A percentile compares a stretch with the other conserved stretches of the same genome.
phyloP scores from a whole-genome alignment of 2,797 vertebrate species.

The Ctenosaura bakeri region DNA sequence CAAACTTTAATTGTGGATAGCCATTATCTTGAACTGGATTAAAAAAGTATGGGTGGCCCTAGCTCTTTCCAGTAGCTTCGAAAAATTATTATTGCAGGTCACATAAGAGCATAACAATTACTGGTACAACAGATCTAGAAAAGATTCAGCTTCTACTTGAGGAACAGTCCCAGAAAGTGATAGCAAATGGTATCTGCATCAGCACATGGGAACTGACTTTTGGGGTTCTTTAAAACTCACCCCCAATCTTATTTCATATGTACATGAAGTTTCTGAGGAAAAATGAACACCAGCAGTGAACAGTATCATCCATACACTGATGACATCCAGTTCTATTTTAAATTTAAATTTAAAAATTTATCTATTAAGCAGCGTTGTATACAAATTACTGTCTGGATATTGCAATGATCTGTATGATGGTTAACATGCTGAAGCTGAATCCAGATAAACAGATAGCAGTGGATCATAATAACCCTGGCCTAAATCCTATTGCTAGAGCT shows the following conservation, averaged over 20 bases:
- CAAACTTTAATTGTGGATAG: background rate
- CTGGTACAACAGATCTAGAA: background rate
- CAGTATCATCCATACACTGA: too few relatives aligned
- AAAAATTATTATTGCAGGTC: background rate
- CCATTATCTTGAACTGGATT: background rate
- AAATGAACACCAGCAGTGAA: background rate
- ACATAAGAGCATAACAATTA: background rate
- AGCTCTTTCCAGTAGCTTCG: background rate
- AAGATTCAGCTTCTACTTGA: background rate
- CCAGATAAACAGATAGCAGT: background rate
- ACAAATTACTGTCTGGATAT: background rate
- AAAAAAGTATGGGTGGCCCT: background rate
- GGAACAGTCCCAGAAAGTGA: background rate
- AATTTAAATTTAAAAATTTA: too few relatives aligned
- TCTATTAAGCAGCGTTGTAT: too few relatives aligned
- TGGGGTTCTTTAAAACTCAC: background rate
- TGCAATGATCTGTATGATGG: background rate
- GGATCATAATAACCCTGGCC: background rate
- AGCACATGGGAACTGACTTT: background rate
- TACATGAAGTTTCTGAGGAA: background rate
- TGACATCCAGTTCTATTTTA: too few relatives aligned
- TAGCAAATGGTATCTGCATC: background rate
- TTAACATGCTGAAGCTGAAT: background rate
- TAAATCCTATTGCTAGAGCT: too few relatives aligned
- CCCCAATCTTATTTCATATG: background rate